Conservation (phyloP, 2,797 vertebrate species). For the Protosalanx chinensis region DNA sequence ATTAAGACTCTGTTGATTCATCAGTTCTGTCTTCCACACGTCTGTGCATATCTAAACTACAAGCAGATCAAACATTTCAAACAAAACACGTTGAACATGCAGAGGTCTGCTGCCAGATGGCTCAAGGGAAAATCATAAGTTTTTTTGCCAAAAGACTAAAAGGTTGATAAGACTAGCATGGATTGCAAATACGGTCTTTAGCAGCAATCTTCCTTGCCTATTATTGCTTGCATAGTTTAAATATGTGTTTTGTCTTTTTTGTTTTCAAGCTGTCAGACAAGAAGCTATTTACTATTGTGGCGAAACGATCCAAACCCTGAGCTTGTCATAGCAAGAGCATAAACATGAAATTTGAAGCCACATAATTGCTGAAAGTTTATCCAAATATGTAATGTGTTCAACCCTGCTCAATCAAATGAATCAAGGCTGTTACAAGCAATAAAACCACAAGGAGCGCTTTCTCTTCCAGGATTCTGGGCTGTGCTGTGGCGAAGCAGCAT, state of each 20-base stretch:
- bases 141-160: too few species aligned
- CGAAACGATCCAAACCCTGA: constrained; percentile 41
- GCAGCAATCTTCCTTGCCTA: background rate
- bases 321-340: constrained; percentile 55
- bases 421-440: constrained; percentile 59
- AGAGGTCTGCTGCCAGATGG: background rate
- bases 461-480: constrained; percentile 44
- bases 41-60: background rate
- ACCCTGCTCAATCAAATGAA: constrained; percentile 59
- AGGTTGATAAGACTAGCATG: too few species aligned
- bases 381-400: constrained; percentile 52
- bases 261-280: constrained; percentile 34
- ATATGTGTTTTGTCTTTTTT: constrained; percentile 32
- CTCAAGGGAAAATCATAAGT: too few species aligned
- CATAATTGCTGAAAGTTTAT: constrained; percentile 66
- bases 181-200: background rate
- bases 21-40: background rate
- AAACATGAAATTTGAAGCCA: constrained; percentile 60
- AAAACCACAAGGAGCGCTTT: constrained; percentile 41
- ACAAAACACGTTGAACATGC: constrained; percentile 2
- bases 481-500: constrained; percentile 58
- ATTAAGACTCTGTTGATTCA: background rate
- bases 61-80: constrained; percentile 3
- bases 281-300: constrained; percentile 35
- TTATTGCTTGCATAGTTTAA: background rate